These are phyloP conservation scores for Xestia xanthographa DNA, from an alignment of 2,888 invertebrate species.

Conservation along the genomic window DNA sequence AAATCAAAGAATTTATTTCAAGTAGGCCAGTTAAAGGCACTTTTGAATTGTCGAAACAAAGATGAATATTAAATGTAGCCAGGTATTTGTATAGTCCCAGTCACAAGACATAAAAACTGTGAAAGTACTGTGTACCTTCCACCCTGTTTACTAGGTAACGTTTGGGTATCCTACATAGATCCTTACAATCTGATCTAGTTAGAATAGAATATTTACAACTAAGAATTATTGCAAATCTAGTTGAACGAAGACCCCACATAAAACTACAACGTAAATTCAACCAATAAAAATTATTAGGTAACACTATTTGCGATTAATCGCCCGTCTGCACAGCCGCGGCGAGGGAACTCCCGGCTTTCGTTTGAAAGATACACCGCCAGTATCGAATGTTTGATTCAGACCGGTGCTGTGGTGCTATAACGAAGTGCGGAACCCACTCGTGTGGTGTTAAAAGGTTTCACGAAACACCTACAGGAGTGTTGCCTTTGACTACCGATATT, in stretches of 20 bases:
- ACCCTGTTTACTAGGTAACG: too few relatives aligned
- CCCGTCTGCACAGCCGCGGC: slow-evolving; percentile 18
- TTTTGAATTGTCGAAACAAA: too few relatives aligned
- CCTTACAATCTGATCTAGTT: too few relatives aligned
- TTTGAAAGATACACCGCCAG: slow-evolving; percentile 62
- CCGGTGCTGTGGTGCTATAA: slow-evolving; percentile 61
- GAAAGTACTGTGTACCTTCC: too few relatives aligned
- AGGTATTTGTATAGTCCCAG: too few relatives aligned
- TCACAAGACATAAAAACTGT: too few relatives aligned
- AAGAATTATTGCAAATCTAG: neutral
- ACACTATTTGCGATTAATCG: slow-evolving; percentile 45
- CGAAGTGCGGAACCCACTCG: slow-evolving; percentile 65
- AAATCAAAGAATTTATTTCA: too few relatives aligned
- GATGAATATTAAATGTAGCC: too few relatives aligned
- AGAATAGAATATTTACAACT: neutral
- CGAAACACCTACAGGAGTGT: slow-evolving; percentile 44
- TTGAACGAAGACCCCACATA: neutral
- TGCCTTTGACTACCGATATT: slow-evolving; percentile 42
- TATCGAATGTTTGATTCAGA: slow-evolving; percentile 68
- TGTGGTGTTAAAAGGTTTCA: slow-evolving; percentile 70
- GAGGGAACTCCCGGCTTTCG: slow-evolving; percentile 48
- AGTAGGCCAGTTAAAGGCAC: too few relatives aligned
- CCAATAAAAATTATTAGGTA: neutral
- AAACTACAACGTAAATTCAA: too few relatives aligned
- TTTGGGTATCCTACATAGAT: neutral